Base-by-base conservation (phyloP, 2,113 vertebrate genomes). In the Heterocephalus glaber region DNA sequence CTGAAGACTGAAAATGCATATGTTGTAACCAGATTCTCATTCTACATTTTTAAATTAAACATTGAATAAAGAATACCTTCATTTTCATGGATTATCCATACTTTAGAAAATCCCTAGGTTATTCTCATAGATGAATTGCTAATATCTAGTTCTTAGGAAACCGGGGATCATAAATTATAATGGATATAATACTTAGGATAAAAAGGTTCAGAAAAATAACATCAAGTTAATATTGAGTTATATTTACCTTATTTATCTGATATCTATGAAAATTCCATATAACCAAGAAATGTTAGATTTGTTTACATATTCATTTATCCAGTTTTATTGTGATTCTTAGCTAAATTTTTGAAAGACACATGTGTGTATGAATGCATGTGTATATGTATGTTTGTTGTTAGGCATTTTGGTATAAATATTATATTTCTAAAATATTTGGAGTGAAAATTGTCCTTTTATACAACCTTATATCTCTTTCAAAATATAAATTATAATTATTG, bases 11-110 rank as follows among this genome's bases (percentile, higher is more conserved):
- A 47, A 35, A 85, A 68, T 41, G 38, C 22, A 20, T 38, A 93
- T 49, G 26, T 95, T 94, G 76, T 94, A 35, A 72, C 14, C 63
- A 88, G n/a, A 95, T 63, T 49, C 60, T 97, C 41, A 86, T 65
- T 2, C 7, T 6, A 54, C 58, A 54, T 28, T 19, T 65, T 47
- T 58, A 58, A 58, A n/a, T 30, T 82, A 91, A 86, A 74, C 44
- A 56, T 41, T 82, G 24, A 81, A 41, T 60, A 49, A 86, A 61
- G 10, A 66, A 33, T 49, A n/a, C 11, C 30, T 95, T 49, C 1
- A 87, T 77, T 87, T 87, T 88, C n/a, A 61, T 3, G 17, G 13
- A 83, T 83, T 80, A 70, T 61, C 12, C 47, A 91, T 68, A 93
- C 5, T 54, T 52, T 68, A 22, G 4, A 90, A 58, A 56, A 87